Evolutionary conservation across 1,140 invertebrate species (phyloP).

Genomic region (Stegodyphus dumicola): DNA sequence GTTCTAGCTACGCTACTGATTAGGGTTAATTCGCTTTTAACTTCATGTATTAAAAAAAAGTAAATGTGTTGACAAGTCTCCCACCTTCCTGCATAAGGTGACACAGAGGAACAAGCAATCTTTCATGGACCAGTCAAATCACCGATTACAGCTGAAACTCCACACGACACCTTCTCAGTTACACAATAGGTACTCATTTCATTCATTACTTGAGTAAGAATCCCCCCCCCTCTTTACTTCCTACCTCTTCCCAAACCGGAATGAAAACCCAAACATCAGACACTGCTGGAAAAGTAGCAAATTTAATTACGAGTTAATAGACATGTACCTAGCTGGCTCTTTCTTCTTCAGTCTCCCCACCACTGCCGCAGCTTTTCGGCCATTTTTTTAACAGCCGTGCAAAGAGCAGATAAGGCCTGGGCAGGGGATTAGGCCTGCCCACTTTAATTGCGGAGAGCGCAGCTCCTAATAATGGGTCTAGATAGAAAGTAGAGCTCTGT

Average conservation of each 20-base stretch:
- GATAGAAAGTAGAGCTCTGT: slow-evolving; percentile 10
- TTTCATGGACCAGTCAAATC: too few relatives aligned
- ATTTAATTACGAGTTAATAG: slow-evolving; percentile 39
- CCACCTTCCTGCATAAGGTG: too few relatives aligned
- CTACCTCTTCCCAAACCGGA: slow-evolving; percentile 12
- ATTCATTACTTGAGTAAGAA: too few relatives aligned
- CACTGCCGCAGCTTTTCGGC: too few relatives aligned
- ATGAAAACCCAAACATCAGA: neutral
- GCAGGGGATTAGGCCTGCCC: neutral
- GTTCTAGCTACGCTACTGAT: too few relatives aligned
- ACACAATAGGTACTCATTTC: too few relatives aligned
- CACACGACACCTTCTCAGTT: too few relatives aligned
- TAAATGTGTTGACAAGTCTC: too few relatives aligned
- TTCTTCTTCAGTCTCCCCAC: neutral
- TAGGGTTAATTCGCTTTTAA: too few relatives aligned
- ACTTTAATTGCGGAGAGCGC: slow-evolving; percentile 13
- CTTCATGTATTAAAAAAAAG: too few relatives aligned
- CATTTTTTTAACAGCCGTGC: neutral
- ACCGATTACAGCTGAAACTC: too few relatives aligned
- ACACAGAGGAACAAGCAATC: too few relatives aligned
- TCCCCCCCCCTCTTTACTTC: neutral
- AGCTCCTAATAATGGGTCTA: slow-evolving; percentile 24
- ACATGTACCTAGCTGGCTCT: slow-evolving; percentile 32
- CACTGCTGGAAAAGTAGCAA: slow-evolving; percentile 16
- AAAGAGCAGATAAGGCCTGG: slow-evolving; percentile 5